phyloP scores from a whole-genome alignment of 2,113 vertebrate species.

The Saccopteryx bilineata region DNA sequence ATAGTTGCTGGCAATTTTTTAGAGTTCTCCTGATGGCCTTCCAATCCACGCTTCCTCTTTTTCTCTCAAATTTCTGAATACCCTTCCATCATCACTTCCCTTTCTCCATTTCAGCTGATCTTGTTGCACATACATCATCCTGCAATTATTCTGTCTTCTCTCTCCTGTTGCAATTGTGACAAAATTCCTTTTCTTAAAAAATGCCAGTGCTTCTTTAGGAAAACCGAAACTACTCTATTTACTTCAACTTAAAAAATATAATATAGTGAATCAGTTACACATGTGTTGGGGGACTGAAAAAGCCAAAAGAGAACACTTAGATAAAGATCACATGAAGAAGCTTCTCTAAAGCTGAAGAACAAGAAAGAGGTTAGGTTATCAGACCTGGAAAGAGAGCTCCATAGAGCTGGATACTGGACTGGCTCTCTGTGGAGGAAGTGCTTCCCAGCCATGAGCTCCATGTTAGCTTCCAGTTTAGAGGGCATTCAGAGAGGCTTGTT shows the following conservation, averaged over 20 bases:
- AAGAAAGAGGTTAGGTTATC: background rate
- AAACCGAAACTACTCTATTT: background rate
- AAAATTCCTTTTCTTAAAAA: background rate
- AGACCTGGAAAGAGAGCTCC: background rate
- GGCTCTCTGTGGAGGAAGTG: accelerated
- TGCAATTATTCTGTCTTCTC: background rate
- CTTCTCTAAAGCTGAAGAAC: background rate
- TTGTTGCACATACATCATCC: background rate
- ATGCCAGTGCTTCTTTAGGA: background rate
- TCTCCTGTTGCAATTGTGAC: background rate
- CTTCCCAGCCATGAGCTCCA: background rate
- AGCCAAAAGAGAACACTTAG: background rate
- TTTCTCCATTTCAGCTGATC: background rate
- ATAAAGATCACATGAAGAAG: background rate
- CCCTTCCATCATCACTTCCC: background rate
- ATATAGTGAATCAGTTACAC: background rate
- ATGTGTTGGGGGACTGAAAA: background rate
- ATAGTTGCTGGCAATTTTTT: background rate
- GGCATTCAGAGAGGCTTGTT: background rate
- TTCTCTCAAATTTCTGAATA: background rate
- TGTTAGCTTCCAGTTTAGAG: background rate
- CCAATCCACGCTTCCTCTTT: background rate
- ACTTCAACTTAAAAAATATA: background rate
- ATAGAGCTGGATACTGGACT: background rate
- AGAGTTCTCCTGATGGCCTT: background rate